A percentile compares a stretch with the other conserved stretches of the same genome.
These are phyloP conservation scores for Blastomussa wellsi DNA, from an alignment of 92 coral and sea anemone genomes.

Conservation along the genomic window DNA sequence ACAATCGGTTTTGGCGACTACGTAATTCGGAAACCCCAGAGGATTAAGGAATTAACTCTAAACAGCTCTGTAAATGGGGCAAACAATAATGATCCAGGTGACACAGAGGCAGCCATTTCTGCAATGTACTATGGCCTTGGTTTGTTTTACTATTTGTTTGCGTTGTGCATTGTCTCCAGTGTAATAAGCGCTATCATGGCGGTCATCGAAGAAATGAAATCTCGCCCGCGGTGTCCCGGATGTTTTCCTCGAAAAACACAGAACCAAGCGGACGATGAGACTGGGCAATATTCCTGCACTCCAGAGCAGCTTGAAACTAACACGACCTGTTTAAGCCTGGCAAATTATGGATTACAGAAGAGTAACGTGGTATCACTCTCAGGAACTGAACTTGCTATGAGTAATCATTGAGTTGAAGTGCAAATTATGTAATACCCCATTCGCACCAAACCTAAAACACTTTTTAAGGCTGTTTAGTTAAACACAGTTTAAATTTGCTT, in stretches of 20 bases:
- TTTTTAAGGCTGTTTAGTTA: too few species aligned
- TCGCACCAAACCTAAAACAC: too few species aligned
- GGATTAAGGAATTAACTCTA: neutral
- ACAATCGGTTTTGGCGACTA: constrained; percentile 59
- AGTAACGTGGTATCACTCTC: too few species aligned
- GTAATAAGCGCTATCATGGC: constrained; percentile 35
- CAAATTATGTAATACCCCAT: too few species aligned
- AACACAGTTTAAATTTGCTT: too few species aligned
- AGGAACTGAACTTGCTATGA: too few species aligned
- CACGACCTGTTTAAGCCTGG: neutral
- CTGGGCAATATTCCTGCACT: neutral
- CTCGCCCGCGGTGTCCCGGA: neutral
- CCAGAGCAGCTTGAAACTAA: neutral
- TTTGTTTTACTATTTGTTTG: too few species aligned
- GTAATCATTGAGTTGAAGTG: too few species aligned
- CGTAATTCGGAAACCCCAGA: neutral
- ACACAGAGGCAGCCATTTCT: neutral
- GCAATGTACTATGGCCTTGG: too few species aligned
- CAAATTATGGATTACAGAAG: too few species aligned
- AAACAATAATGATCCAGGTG: neutral
- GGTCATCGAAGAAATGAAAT: constrained; percentile 27
- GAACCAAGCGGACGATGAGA: neutral
- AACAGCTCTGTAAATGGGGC: neutral
- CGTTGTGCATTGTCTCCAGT: constrained; percentile 44
- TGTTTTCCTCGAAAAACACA: neutral